Base-by-base conservation (phyloP, 2,113 vertebrate genomes). In the Bufo gargarizans region DNA sequence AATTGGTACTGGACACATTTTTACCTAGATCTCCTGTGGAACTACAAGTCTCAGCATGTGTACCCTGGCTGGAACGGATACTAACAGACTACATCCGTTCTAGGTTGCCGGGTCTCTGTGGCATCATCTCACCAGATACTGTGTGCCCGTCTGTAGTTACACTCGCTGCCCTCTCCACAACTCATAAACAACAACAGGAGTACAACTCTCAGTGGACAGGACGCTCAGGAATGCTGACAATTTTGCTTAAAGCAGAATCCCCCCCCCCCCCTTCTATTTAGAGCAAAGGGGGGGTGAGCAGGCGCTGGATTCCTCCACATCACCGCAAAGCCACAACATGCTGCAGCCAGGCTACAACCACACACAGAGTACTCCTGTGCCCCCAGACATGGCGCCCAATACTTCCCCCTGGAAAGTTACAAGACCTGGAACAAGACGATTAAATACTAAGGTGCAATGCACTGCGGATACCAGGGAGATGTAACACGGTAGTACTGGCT, bases 261-360 rank as follows among this genome's bases (percentile, higher is more conserved):
- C 79, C 56, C 58, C 72, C 22, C 55, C 11, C 20, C 56, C 79
- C 55, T 33, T 13, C 76, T 50, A 45, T 22, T 14, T 55, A 74
- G 6, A 47, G 17, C 50, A 65, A 6, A 72, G 77, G 77, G 86
- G 45, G 71, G 13, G 87, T 33, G 19, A 22, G 80, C 14, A 43
- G 79, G 74, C 87, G 81, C 80, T 76, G 55, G 77, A 84, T 77
- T 83, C 80, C 49, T 88, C 5, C 45, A 65, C 56, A 50, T 47
- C 76, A 43, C 71, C 86, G 76, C 20, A 74, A 72, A 55, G n/a
- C 22, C 84, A 78, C 53, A 77, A 59, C 14, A 49, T 19, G 13
- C 65, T 59, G 3, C 4, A 58, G 58, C 43, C 56, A 83, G 22
- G 45, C 50, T 53, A 76, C 80, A 87, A 59, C 6, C n/a, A 53